Percentiles rank a stretch among this genome's conserved stretches.
Evolutionary conservation across 2,797 vertebrate genomes (phyloP).

Genomic region (Acipenser oxyrinchus): DNA sequence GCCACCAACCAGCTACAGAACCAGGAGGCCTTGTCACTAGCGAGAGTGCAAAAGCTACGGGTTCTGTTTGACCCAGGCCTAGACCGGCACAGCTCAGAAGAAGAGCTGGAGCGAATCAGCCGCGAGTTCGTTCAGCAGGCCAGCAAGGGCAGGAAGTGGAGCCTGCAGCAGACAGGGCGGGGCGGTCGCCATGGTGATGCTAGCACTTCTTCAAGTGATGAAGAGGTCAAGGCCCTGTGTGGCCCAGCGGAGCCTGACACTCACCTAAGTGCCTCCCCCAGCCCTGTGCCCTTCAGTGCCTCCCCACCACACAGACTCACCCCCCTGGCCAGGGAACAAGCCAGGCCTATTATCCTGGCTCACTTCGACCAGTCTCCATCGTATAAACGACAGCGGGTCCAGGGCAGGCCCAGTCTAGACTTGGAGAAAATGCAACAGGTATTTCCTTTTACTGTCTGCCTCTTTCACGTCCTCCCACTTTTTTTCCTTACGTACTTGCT

Average conservation of each 20-base stretch:
- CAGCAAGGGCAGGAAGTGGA: constrained; percentile 72
- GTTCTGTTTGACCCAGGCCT: constrained; percentile 72
- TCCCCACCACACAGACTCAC: constrained; percentile 79
- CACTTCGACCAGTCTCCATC: constrained; percentile 77
- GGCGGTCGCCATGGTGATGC: constrained; percentile 55
- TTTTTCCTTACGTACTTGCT: neutral
- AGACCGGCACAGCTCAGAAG: constrained; percentile 81
- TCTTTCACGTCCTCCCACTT: neutral
- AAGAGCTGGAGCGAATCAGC: constrained; percentile 82
- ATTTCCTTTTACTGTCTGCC: constrained; percentile 14
- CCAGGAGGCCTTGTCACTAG: constrained; percentile 69
- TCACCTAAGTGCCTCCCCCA: constrained; percentile 53
- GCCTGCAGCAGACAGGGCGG: constrained; percentile 41
- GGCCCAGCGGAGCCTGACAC: constrained; percentile 44
- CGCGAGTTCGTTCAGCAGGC: constrained; percentile 44
- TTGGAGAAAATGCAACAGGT: constrained; percentile 95
- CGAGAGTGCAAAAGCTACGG: constrained; percentile 64
- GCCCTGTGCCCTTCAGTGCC: constrained; percentile 80
- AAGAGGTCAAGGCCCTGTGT: constrained; percentile 81
- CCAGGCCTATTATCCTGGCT: constrained; percentile 68
- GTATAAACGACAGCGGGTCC: constrained; percentile 74
- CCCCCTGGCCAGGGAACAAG: constrained; percentile 57
- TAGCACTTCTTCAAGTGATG: constrained; percentile 79
- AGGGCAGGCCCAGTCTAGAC: constrained; percentile 77
- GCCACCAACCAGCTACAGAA: constrained; percentile 81